These are phyloP conservation scores for Zygothrica quintamaculata DNA, from an alignment of 2,888 invertebrate species.

Conservation along the genomic window DNA sequence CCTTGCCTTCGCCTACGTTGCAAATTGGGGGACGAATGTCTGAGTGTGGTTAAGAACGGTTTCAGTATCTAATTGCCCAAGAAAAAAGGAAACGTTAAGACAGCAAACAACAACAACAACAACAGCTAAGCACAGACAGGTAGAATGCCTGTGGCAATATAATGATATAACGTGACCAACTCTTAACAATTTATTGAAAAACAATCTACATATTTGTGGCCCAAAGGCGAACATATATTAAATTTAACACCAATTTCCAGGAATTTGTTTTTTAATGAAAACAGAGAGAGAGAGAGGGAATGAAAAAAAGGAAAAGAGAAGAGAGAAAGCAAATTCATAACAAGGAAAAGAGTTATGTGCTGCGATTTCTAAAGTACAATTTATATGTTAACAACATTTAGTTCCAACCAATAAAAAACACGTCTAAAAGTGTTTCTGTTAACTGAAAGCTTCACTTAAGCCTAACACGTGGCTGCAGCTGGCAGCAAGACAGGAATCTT, in stretches of 20 bases:
- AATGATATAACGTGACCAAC: conserved; percentile 39
- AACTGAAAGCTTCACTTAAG: conserved; percentile 32
- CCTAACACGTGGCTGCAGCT: conserved; percentile 43
- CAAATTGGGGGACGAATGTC: conserved; percentile 10
- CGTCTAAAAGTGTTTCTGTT: conserved; percentile 12
- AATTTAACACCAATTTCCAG: not conserved
- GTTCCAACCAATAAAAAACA: conserved; percentile 21
- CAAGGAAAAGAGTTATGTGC: no score
- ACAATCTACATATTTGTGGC: conserved; percentile 44
- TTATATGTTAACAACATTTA: conserved; percentile 2
- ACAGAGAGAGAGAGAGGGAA: no score
- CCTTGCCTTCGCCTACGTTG: no score
- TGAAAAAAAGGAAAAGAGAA: no score
- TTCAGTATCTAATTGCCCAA: conserved; percentile 66
- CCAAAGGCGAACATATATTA: conserved; percentile 22
- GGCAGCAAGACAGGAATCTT: no score
- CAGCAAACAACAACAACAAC: conserved; percentile 4
- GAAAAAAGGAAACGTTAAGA: conserved; percentile 17
- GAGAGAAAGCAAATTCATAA: no score
- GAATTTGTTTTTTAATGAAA: conserved; percentile 36
- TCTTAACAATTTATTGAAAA: conserved; percentile 70
- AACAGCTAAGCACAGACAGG: conserved; percentile 42
- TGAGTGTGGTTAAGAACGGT: conserved; percentile 18
- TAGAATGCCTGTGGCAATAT: conserved; percentile 47
- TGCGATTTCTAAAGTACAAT: no score